Base-by-base conservation (phyloP, 2,888 invertebrate species). In the Glomeris marginata region DNA sequence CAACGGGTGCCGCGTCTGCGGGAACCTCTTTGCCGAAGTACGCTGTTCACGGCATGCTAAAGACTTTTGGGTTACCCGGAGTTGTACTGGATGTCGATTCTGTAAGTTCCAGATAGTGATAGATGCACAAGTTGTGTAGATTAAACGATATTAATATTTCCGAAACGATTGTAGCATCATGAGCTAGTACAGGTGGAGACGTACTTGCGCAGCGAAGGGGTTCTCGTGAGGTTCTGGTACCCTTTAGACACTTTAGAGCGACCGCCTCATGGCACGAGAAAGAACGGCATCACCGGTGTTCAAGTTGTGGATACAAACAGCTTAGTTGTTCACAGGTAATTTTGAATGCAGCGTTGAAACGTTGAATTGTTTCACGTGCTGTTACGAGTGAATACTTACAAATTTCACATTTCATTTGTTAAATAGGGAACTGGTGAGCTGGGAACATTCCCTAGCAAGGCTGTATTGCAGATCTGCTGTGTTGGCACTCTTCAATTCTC, bases 121-220 rank as follows among this genome's bases (percentile, higher is more conserved):
- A 41, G 11, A 46, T 8, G 11, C 13, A 16, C 13, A n/a, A n/a
- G n/a, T n/a, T n/a, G n/a, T n/a, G n/a, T n/a, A n/a, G n/a, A n/a
- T n/a, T n/a, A n/a, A n/a, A n/a, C n/a, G n/a, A n/a, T n/a, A n/a
- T n/a, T n/a, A n/a, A n/a, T n/a, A n/a, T n/a, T n/a, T n/a, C n/a
- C n/a, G n/a, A n/a, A n/a, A n/a, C n/a, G n/a, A n/a, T n/a, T n/a
- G n/a, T 56, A 65, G 64, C 54, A 56, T 8, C 60, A 62, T 51
- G 67, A 68, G 52, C 55, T 67, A 47, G 65, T 67, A 11, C 63
- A 66, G 52, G 66, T 68, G 13, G 68, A 68, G 57, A 63, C 64
- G 0, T 68, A 68, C 56, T 54, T 67, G 46, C 49, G 64, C 16
- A 63, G 63, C 58, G 67, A 68, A 52, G 68, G 68, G 2, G 63